Evolutionary conservation across 2,888 invertebrate genomes (phyloP).

Genomic region (Drosophila formosana): DNA sequence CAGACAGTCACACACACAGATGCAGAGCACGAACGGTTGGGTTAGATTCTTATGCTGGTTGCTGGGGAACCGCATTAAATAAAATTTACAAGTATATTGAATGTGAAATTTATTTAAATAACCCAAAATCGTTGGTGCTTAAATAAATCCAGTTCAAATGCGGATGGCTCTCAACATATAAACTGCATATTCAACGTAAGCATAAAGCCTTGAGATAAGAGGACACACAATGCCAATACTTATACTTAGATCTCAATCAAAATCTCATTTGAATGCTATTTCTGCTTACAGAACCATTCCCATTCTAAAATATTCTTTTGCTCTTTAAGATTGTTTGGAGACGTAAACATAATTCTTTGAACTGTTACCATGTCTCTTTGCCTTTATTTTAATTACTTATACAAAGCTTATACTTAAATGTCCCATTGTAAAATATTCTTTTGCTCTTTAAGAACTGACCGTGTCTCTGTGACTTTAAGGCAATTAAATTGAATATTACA

Average conservation of each 20-base stretch:
- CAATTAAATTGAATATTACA: slow-evolving; percentile 59
- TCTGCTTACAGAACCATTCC: not conserved
- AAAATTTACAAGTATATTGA: slow-evolving; percentile 70
- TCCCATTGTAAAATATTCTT: not conserved
- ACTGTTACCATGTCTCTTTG: too few species aligned
- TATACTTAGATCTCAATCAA: slow-evolving; percentile 24
- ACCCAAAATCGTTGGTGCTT: slow-evolving; percentile 49
- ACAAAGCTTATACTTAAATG: too few species aligned
- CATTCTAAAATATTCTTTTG: not conserved
- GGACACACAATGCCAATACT: slow-evolving; percentile 8
- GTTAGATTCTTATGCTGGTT: slow-evolving; percentile 43
- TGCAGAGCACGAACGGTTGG: slow-evolving; percentile 4
- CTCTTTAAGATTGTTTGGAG: not conserved
- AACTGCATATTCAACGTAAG: slow-evolving; percentile 20
- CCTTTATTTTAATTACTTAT: too few species aligned
- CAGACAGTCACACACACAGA: slow-evolving; percentile 9
- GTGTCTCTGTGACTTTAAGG: slow-evolving; percentile 47
- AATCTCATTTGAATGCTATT: slow-evolving; percentile 17
- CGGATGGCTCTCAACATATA: slow-evolving; percentile 25
- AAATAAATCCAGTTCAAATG: slow-evolving; percentile 56
- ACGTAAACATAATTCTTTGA: not conserved
- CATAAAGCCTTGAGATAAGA: slow-evolving; percentile 5
- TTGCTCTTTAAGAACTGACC: slow-evolving; percentile 22
- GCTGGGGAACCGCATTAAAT: slow-evolving; percentile 59
- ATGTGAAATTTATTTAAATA: slow-evolving; percentile 72